Conservation (phyloP, 2,113 vertebrate species). For the Brienomyrus brachyistius region DNA sequence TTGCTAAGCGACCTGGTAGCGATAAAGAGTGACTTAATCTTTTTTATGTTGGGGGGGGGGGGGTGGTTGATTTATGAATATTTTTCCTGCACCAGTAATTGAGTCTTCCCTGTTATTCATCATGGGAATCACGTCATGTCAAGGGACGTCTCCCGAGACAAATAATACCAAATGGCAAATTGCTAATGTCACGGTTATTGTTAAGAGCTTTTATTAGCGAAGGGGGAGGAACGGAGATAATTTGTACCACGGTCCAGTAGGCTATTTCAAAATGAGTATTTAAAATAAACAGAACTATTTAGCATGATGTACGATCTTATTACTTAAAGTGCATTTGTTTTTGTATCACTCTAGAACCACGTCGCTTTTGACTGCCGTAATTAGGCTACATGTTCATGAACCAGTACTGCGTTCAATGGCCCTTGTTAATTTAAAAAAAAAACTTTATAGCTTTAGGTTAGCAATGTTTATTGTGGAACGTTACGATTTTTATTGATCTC, state of each 20-base stretch:
- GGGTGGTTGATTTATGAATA: slow-evolving; percentile 27
- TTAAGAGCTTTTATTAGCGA: background rate
- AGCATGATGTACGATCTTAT: background rate
- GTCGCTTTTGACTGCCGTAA: background rate
- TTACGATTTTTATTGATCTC: background rate
- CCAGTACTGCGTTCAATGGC: background rate
- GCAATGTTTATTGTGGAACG: background rate
- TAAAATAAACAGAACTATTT: background rate
- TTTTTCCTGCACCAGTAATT: slow-evolving; percentile 21
- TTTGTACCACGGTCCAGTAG: background rate
- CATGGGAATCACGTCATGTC: background rate
- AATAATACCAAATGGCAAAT: background rate
- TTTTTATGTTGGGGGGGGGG: background rate
- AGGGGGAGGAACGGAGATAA: background rate
- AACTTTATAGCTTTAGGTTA: background rate
- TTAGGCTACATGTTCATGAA: background rate
- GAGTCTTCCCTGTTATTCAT: background rate
- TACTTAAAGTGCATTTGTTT: background rate
- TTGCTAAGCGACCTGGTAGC: slow-evolving; percentile 35
- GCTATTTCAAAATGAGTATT: background rate
- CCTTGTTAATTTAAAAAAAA: background rate
- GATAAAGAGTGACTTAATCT: slow-evolving; percentile 27
- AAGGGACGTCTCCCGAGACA: background rate
- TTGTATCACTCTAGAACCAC: background rate
- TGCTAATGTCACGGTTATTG: background rate